A percentile compares a stretch with the other conserved stretches of the same genome.
Evolutionary conservation across 2,113 vertebrate genomes (phyloP).

Genomic region (Eubucco bourcierii): DNA sequence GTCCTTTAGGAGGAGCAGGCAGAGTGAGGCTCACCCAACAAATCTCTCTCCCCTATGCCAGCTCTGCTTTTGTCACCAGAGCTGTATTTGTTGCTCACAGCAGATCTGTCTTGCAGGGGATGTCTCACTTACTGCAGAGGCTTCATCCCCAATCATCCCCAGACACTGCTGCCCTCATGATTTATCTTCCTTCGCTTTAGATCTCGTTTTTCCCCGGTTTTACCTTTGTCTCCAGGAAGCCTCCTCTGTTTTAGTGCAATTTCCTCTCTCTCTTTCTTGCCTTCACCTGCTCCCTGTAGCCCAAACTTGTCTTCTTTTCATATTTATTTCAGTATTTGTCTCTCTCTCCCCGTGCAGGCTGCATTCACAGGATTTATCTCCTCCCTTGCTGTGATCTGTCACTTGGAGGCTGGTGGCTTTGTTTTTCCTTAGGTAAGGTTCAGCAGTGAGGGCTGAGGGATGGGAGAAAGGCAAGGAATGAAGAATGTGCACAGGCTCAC

Average conservation of each 20-base stretch:
- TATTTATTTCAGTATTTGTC: conserved; percentile 78
- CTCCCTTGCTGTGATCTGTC: conserved; percentile 50
- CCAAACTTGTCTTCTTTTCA: conserved; percentile 74
- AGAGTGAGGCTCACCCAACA: neutral
- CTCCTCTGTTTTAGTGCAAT: conserved; percentile 60
- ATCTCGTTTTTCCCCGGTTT: conserved; percentile 74
- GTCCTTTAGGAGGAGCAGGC: neutral
- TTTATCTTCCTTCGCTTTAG: conserved; percentile 69
- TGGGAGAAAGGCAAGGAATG: neutral
- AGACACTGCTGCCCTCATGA: conserved; percentile 63
- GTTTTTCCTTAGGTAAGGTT: conserved; percentile 52
- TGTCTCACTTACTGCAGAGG: conserved; percentile 28
- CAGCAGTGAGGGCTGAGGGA: neutral
- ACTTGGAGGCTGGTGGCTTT: conserved; percentile 9
- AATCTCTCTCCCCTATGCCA: neutral
- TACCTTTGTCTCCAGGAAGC: conserved; percentile 69
- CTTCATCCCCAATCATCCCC: conserved; percentile 70
- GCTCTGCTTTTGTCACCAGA: neutral
- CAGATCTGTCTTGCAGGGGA: conserved; percentile 46
- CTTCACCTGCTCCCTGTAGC: conserved; percentile 36
- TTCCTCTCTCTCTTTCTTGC: conserved; percentile 29
- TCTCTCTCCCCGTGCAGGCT: conserved; percentile 34
- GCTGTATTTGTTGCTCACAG: neutral
- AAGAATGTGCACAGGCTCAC: too few relatives aligned
- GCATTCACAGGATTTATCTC: conserved; percentile 72